Base-by-base conservation (phyloP, 2,888 invertebrate species). In the Sphaerophoria rueppellii region DNA sequence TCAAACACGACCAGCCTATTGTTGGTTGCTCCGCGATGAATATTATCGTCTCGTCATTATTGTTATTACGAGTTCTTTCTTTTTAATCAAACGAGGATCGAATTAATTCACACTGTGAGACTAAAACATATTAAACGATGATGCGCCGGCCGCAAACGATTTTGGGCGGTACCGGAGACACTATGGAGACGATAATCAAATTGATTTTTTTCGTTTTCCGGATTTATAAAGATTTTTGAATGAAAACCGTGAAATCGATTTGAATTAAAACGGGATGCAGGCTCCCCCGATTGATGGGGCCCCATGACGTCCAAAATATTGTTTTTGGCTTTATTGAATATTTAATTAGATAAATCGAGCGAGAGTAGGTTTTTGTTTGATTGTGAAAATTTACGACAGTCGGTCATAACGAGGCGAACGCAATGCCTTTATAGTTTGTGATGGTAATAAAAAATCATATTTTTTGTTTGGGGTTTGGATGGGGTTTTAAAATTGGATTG, bases 91-190 rank as follows among this genome's bases (percentile, higher is more conserved):
- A 77, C 70, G 85, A 70, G 73, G 77, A 80, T 85, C 55, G 60
- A 76, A 85, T 85, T 72, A 81, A 63, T 76, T 85, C 83, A 85
- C 83, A 85, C 83, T 85, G 83, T 69, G 83, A 43, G 40, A 69
- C 57, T 37, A 52, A 61, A 65, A 50, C 48, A 83, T 85, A 81
- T 81, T 81, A 77, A 77, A 85, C 65, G 85, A 81, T 63, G 85
- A 73, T 81, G 65, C 72, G 77, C 43, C 70, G 85, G 76, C 65
- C 76, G 69, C 81, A 81, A 81, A 85, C 77, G 80, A 63, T 43
- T 85, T 67, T 61, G 83, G 85, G 85, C 85, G 85, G 69, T 81
- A 63, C 85, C 81, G 73, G 85, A 85, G 85, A 85, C 85, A 85
- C 81, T 72, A 63, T 77, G 85, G 85, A 85, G 85, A 85, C 83